Evolutionary conservation across 2,797 vertebrate species (phyloP).

Genomic region (Pantherophis alleghaniensis): DNA sequence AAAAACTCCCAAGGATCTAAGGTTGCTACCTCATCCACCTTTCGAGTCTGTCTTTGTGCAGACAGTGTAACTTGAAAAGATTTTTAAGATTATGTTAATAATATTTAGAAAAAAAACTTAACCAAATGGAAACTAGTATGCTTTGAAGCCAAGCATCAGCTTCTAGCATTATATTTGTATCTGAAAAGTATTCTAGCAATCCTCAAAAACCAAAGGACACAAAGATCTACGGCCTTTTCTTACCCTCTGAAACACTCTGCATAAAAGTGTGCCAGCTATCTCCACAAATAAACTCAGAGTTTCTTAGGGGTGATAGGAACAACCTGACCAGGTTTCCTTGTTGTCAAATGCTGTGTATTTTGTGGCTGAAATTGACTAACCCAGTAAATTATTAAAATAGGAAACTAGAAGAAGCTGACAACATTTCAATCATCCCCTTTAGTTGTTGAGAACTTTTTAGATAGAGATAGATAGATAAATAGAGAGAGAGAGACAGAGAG

Average conservation of each 20-base stretch:
- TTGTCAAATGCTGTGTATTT: background rate
- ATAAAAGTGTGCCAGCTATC: background rate
- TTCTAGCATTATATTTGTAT: background rate
- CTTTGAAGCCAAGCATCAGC: background rate
- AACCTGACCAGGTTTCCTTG: background rate
- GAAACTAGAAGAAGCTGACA: background rate
- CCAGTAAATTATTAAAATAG: background rate
- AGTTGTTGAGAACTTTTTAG: background rate
- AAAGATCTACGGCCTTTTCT: background rate
- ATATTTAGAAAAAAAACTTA: background rate
- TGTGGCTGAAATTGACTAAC: background rate
- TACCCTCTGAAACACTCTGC: background rate
- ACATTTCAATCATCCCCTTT: background rate
- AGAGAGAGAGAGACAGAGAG: too few relatives aligned
- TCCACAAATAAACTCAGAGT: background rate
- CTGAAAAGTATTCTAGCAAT: background rate
- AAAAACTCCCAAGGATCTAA: too few relatives aligned
- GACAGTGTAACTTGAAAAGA: background rate
- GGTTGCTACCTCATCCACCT: too few relatives aligned
- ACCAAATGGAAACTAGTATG: background rate
- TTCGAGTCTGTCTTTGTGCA: too few relatives aligned
- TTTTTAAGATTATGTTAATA: background rate
- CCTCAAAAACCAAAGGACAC: background rate
- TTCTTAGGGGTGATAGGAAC: background rate
- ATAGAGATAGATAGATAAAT: too few relatives aligned